A percentile compares a stretch with the other conserved stretches of the same genome.
Evolutionary conservation across 1,140 invertebrate species (phyloP).

Genomic region (Ceratina japonica): DNA sequence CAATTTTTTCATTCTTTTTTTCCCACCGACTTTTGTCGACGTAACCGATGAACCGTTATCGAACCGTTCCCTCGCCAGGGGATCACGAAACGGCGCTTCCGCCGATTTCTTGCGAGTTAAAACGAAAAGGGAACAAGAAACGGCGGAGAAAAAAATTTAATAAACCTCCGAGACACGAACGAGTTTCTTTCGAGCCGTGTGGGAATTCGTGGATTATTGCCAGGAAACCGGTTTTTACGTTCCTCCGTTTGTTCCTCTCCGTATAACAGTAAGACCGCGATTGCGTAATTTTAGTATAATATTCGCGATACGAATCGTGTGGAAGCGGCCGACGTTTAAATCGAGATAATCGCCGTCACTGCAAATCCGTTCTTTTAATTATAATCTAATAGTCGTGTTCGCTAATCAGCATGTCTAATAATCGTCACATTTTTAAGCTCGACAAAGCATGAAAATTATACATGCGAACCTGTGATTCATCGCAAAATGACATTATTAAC

Average conservation of each 20-base stretch:
- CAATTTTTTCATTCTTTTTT: no score
- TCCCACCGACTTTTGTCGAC: background rate
- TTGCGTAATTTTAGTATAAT: background rate
- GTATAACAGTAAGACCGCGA: background rate
- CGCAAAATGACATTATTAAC: background rate
- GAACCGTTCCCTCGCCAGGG: background rate
- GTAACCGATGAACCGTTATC: slow-evolving; percentile 36
- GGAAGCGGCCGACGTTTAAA: background rate
- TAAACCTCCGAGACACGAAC: background rate
- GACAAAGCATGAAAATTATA: background rate
- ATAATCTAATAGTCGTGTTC: background rate
- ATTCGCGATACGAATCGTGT: background rate
- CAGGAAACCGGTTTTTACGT: slow-evolving; percentile 2
- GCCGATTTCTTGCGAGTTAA: background rate
- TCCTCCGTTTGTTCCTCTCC: background rate
- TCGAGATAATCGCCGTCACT: background rate
- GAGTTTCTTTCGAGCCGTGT: background rate
- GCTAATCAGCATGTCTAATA: background rate
- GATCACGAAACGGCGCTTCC: slow-evolving; percentile 2
- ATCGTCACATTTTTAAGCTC: slow-evolving; percentile 1
- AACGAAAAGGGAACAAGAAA: background rate
- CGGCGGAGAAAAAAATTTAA: background rate
- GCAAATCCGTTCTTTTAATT: background rate
- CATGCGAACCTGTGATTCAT: background rate
- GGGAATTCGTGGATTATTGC: background rate